phyloP scores from a whole-genome alignment of 37 sponge, comb jelly and placozoan species.

The Lycopodina hypogea region DNA sequence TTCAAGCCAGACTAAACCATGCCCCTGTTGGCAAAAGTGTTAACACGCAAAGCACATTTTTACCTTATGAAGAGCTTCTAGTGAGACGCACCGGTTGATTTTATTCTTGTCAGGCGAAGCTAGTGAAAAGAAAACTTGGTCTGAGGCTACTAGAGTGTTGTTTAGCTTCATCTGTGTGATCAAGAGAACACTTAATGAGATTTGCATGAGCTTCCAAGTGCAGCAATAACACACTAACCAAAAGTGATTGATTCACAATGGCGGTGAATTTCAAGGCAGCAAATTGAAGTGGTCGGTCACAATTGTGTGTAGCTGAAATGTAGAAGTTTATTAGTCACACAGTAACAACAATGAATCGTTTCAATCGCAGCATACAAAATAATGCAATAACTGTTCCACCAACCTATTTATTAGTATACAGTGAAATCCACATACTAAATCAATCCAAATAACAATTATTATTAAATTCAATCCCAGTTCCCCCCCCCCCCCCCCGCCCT shows the following conservation, averaged over 20 bases:
- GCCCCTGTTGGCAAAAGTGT: no score
- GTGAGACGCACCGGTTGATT: not conserved
- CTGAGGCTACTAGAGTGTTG: constrained; percentile 3
- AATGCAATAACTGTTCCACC: not conserved
- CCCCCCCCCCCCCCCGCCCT: no score
- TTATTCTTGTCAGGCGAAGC: not conserved
- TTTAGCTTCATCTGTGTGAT: constrained; percentile 21
- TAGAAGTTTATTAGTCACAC: not conserved
- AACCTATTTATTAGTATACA: no score
- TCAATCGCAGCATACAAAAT: not conserved
- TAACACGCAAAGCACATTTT: no score
- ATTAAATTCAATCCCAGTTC: no score
- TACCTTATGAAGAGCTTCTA: not conserved
- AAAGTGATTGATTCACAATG: constrained; percentile 30
- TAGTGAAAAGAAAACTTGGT: constrained; percentile 8
- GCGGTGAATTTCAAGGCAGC: constrained; percentile 58
- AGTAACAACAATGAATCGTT: not conserved
- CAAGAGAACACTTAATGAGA: not conserved
- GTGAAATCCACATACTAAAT: no score
- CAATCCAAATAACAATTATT: no score
- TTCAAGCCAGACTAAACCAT: no score
- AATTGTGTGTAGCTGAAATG: constrained; percentile 17
- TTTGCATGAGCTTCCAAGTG: not conserved
- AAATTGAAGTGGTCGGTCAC: constrained; percentile 6
- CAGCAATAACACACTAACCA: constrained; percentile 19